These are phyloP conservation scores for Nycticryphes semicollaris DNA, from an alignment of 2,113 vertebrate species.

Conservation along the genomic window DNA sequence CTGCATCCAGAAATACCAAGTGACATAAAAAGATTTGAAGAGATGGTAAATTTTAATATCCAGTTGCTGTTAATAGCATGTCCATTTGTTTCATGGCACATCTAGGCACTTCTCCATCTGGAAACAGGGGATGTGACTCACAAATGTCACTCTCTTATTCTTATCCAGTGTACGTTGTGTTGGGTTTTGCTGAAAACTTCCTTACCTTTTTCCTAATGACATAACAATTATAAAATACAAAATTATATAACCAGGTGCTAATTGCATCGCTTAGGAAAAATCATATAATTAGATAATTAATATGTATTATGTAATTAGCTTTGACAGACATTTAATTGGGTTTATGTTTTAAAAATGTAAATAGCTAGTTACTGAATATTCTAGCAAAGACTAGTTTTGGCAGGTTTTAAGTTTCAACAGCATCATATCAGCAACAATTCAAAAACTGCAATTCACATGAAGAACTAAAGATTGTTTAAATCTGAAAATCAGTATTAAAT, in stretches of 20 bases:
- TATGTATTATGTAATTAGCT: slow-evolving; percentile 13
- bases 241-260: slow-evolving; percentile 30
- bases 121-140: background rate
- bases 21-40: background rate
- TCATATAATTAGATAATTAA: slow-evolving; percentile 12
- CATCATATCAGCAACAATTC: background rate
- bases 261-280: slow-evolving; percentile 12
- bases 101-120: background rate
- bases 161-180: background rate
- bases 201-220: background rate
- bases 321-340: slow-evolving; percentile 25
- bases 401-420: background rate
- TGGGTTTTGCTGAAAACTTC: background rate
- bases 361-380: slow-evolving; percentile 19
- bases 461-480: background rate
- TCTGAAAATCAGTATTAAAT: background rate
- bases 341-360: slow-evolving; percentile 35
- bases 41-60: slow-evolving; percentile 14
- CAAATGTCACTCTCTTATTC: background rate
- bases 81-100: background rate
- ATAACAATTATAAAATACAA: background rate
- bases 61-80: background rate
- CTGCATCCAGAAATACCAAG: background rate
- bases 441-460: background rate
- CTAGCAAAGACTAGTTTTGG: background rate